Percentiles rank a stretch among this genome's conserved stretches.
Evolutionary conservation across 2,888 invertebrate genomes (phyloP).

Genomic region (Labia minor): DNA sequence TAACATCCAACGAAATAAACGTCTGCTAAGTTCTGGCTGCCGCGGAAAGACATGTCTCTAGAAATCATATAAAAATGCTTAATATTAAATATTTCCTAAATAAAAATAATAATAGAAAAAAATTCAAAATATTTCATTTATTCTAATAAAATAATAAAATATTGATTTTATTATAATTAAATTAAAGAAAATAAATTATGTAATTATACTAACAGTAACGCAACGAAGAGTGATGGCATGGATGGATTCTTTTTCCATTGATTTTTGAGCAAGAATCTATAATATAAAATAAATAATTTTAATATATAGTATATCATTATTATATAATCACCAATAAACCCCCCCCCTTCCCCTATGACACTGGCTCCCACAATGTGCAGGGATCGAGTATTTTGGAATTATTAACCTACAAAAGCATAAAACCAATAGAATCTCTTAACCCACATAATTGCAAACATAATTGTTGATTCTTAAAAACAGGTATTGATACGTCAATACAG

Average conservation of each 20-base stretch:
- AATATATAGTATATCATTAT: background rate
- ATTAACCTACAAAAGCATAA: no score
- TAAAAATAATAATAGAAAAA: background rate
- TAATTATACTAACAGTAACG: conserved; percentile 25
- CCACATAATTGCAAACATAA: no score
- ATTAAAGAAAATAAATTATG: background rate
- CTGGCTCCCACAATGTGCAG: no score
- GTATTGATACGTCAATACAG: no score
- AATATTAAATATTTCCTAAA: background rate
- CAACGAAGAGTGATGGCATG: conserved; percentile 50
- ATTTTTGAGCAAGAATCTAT: conserved; percentile 57
- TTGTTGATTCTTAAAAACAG: no score
- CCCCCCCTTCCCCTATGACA: no score
- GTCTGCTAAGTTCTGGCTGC: background rate
- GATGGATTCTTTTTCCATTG: conserved; percentile 56
- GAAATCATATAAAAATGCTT: background rate
- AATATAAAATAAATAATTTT: conserved; percentile 30
- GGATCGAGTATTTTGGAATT: no score
- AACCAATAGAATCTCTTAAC: no score
- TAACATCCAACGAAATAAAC: background rate
- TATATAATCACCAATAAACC: background rate
- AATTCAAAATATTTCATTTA: background rate
- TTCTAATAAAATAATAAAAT: background rate
- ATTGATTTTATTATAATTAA: background rate
- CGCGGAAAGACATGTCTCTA: background rate